Evolutionary conservation across 2,797 vertebrate species (phyloP).

Genomic region (Sebastes alutus): DNA sequence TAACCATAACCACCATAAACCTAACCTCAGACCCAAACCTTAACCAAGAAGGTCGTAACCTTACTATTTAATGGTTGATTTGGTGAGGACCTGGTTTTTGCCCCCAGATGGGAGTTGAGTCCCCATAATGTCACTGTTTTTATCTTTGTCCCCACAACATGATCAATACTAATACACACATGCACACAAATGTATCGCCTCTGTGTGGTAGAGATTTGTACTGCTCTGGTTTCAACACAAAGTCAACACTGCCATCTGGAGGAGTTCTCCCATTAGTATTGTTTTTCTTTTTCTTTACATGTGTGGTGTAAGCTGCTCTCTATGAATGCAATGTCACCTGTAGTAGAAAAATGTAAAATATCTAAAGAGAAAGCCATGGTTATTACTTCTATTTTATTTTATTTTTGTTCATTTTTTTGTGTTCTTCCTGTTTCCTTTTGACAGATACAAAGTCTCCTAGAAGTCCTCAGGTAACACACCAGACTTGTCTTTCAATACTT

Average conservation of each 20-base stretch:
- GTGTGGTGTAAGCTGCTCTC: not conserved
- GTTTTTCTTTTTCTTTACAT: not conserved
- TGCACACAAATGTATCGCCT: not conserved
- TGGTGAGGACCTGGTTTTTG: not conserved
- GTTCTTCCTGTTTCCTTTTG: conserved; percentile 41
- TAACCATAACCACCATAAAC: not conserved
- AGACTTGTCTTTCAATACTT: not conserved
- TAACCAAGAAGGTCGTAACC: not conserved
- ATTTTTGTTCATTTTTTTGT: not conserved
- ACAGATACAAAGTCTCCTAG: conserved; percentile 87
- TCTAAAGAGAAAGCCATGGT: not conserved
- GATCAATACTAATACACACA: not conserved
- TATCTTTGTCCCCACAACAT: not conserved
- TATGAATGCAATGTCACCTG: not conserved
- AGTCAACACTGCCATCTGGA: conserved; percentile 75
- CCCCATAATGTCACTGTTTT: not conserved
- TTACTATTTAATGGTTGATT: not conserved
- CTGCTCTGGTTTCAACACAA: not conserved
- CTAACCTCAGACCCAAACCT: not conserved
- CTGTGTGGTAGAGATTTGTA: not conserved
- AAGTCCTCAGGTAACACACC: conserved; percentile 88
- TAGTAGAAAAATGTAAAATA: not conserved
- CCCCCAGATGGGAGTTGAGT: not conserved
- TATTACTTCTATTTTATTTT: not conserved
- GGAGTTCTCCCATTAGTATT: conserved; percentile 20